Percentiles rank a stretch among this genome's conserved stretches.
phyloP scores from a whole-genome alignment of 2,113 vertebrate species.

The Mobula hypostoma region DNA sequence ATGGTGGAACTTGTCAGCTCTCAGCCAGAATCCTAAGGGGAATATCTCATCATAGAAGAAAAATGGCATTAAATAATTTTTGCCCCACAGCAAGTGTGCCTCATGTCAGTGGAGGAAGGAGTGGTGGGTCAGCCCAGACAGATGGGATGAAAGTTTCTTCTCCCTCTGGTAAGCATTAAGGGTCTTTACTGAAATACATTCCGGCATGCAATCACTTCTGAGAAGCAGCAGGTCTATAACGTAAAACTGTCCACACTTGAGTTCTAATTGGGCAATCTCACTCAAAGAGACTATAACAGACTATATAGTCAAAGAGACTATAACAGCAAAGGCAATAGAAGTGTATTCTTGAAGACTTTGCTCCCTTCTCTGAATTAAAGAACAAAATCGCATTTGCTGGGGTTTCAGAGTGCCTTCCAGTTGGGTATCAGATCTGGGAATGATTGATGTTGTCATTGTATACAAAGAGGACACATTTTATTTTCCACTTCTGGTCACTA shows the following conservation, averaged over 20 bases:
- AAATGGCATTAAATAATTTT: slow-evolving; percentile 31
- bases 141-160: slow-evolving; percentile 31
- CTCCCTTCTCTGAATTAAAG: neutral
- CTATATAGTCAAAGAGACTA: neutral
- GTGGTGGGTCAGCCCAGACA: slow-evolving; percentile 7
- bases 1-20: slow-evolving; percentile 5
- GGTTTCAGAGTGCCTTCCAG: neutral
- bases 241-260: slow-evolving; percentile 16
- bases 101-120: slow-evolving; percentile 28
- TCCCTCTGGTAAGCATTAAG: neutral
- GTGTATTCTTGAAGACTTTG: neutral
- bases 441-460: neutral
- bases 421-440: neutral
- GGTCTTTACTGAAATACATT: slow-evolving; percentile 30
- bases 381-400: neutral
- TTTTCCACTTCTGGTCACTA: slow-evolving; percentile 5
- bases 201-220: neutral
- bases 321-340: neutral
- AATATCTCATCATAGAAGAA: slow-evolving; percentile 17
- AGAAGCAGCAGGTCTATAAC: neutral
- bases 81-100: slow-evolving; percentile 18
- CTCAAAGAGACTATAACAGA: neutral
- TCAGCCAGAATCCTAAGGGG: slow-evolving; percentile 23
- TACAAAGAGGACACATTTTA: neutral
- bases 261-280: slow-evolving; percentile 33